Base-by-base conservation (phyloP, 2,888 invertebrate species). In the Dyspetes luteomarginatus region DNA sequence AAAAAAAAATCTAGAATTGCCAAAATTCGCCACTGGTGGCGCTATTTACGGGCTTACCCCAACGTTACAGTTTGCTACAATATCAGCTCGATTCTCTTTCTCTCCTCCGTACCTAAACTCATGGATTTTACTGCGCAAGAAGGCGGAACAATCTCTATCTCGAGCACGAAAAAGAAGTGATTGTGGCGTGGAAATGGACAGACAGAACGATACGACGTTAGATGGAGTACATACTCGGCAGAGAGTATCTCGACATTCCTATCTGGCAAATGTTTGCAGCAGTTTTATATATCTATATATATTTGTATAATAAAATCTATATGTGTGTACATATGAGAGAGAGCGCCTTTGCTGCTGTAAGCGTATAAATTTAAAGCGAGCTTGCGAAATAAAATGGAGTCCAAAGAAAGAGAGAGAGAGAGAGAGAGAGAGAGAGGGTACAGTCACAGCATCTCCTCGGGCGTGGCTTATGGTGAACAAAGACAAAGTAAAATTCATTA, bases 401-500 rank as follows among this genome's bases (percentile, higher is more conserved):
- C 52, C 19, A 50, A 64, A 64, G 24, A 28, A 41, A 26, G 28
- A 45, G 36, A 24, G 26, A 7, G 50, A 7, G 7, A 50, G 4
- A 3, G 36, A 36, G 36, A 50, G 17, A n/a, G 50, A 3, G 50
- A 17, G 50, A 56, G 28, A 56, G 28, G 55, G 7, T 19, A 60
- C 26, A 45, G 26, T 9, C 12, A 12, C 65, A 55, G 55, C 68
- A 30, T 28, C 55, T 28, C 36, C 17, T 45, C 9, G 28, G 62
- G 62, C 36, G 17, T 69, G 68, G 77, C 43, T 26, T 26, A 45
- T 45, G 45, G 80, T 48, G 84, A 71, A 83, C 87, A 87, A 87
- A 84, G 85, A 83, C 83, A 84, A 81, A 84, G 81, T 82, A 83
- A 73, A 36, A 82, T 84, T 88, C 85, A 84, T 88, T 88, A 88